A percentile compares a stretch with the other conserved stretches of the same genome.
Conservation (phyloP, 2,888 invertebrate species). For the Stenotaenia linearis region DNA sequence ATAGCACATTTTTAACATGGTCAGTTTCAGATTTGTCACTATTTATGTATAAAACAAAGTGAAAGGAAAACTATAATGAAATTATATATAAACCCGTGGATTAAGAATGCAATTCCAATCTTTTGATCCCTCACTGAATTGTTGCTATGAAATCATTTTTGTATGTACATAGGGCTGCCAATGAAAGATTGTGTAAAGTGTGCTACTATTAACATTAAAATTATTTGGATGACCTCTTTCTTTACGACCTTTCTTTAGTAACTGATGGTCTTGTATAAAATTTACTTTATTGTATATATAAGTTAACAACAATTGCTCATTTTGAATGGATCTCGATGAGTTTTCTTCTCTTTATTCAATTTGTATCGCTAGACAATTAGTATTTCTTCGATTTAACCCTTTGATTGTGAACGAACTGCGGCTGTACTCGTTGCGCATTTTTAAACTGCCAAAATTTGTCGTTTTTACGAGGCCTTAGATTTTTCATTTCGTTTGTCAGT, state of each 20-base stretch:
- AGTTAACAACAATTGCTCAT: neutral
- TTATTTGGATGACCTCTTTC: neutral
- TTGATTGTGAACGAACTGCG: neutral
- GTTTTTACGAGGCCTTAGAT: neutral
- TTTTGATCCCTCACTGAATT: neutral
- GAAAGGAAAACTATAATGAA: too few relatives aligned
- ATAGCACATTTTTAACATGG: constrained; percentile 28
- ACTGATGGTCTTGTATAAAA: neutral
- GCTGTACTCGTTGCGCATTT: neutral
- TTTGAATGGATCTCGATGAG: neutral
- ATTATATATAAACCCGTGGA: neutral
- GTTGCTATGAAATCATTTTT: neutral
- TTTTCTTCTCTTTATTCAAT: neutral
- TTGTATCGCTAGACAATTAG: neutral
- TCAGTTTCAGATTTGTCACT: neutral
- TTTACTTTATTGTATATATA: neutral
- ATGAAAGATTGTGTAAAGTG: neutral
- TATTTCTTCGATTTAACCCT: neutral
- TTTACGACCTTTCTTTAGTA: neutral
- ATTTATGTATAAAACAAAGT: neutral
- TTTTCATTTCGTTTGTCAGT: neutral
- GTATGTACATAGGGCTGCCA: neutral
- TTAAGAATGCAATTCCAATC: neutral
- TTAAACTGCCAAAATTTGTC: neutral
- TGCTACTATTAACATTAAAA: constrained; percentile 9